A percentile compares a stretch with the other conserved stretches of the same genome.
Conservation (phyloP, 1,140 invertebrate species). For the Drosophila obscura region DNA sequence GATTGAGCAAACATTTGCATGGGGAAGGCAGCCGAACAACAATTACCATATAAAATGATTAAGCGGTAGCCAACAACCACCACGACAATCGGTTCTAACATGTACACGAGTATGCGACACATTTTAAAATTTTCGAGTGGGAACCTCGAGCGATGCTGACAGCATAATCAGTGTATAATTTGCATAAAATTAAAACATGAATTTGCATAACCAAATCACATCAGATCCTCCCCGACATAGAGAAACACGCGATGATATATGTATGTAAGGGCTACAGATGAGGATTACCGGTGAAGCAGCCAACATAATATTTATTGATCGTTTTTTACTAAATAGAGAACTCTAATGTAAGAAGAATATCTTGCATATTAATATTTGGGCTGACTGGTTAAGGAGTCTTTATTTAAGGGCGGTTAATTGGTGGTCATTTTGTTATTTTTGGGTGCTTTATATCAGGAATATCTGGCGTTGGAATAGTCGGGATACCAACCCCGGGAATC, state of each 20-base stretch:
- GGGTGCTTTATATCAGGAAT: no score
- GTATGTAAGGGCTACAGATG: background rate
- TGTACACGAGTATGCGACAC: conserved; percentile 1
- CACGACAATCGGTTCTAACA: conserved; percentile 7
- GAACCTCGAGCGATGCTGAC: conserved; percentile 49
- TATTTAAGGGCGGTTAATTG: no score
- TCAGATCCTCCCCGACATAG: background rate
- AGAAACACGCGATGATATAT: conserved; percentile 21
- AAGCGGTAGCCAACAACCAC: conserved; percentile 45
- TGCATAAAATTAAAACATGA: conserved; percentile 68
- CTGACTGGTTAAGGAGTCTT: no score
- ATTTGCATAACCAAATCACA: conserved; percentile 47
- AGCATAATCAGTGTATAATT: conserved; percentile 73
- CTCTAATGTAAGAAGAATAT: no score
- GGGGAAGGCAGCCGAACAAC: conserved; percentile 35
- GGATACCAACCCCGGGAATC: no score
- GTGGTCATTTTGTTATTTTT: no score
- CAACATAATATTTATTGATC: conserved; percentile 17
- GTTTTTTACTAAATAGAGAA: background rate
- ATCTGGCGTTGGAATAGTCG: no score
- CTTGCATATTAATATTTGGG: no score
- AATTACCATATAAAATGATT: conserved; percentile 59
- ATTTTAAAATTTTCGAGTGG: conserved; percentile 47
- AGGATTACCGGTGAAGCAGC: background rate
- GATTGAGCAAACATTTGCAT: conserved; percentile 59